Conservation (phyloP, 2,797 vertebrate species). For the Salmo trutta region DNA sequence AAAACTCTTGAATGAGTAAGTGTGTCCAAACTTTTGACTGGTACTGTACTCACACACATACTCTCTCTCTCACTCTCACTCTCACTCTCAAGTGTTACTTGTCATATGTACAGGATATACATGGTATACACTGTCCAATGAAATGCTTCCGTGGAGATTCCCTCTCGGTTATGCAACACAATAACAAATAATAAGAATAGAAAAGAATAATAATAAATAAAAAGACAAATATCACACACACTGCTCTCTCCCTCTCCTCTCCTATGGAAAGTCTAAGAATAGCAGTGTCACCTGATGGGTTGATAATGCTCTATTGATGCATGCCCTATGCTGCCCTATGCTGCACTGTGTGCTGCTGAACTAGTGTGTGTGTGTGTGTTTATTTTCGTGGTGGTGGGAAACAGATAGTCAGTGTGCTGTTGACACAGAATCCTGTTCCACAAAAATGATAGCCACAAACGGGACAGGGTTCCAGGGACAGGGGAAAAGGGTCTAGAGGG, state of each 20-base stretch:
- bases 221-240: not conserved
- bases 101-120: too few species aligned
- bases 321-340: constrained; percentile 44
- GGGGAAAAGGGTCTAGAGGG: constrained; percentile 11
- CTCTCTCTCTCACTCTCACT: too few species aligned
- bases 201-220: too few species aligned
- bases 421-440: constrained; percentile 55
- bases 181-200: too few species aligned
- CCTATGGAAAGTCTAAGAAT: constrained; percentile 76
- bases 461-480: constrained; percentile 17
- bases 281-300: constrained; percentile 72
- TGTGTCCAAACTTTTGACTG: too few species aligned
- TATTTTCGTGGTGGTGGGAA: constrained; percentile 35
- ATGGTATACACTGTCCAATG: not conserved
- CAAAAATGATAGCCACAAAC: constrained; percentile 48
- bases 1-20: too few species aligned
- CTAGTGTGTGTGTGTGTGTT: constrained; percentile 35
- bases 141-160: too few species aligned
- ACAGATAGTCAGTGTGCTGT: constrained; percentile 47
- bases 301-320: constrained; percentile 71
- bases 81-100: too few species aligned
- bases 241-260: constrained; percentile 23
- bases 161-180: too few species aligned
- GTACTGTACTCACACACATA: too few species aligned
- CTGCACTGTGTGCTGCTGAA: constrained; percentile 34